Conservation (phyloP, 2,888 invertebrate genomes). For the Dromius quadrimaculatus region DNA sequence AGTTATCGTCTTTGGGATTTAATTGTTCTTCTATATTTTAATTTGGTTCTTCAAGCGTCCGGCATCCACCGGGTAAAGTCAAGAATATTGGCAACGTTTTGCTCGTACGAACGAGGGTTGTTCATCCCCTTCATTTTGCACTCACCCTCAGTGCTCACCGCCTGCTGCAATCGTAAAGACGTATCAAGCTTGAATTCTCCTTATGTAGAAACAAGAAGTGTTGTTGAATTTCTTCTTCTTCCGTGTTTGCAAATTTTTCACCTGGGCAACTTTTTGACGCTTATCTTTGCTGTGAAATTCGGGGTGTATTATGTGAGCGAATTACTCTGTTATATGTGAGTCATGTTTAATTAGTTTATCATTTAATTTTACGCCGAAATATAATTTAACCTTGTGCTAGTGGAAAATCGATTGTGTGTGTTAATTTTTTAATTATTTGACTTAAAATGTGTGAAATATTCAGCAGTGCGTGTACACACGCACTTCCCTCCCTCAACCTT, state of each 20-base stretch:
- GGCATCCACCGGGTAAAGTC: not conserved
- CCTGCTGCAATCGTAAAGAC: slow-evolving; percentile 29
- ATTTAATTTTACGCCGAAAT: slow-evolving; percentile 45
- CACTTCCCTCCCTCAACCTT: not conserved
- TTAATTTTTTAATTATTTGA: slow-evolving; percentile 43
- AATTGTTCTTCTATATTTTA: slow-evolving; percentile 26
- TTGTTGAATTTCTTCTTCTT: not conserved
- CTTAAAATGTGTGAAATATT: slow-evolving; percentile 25
- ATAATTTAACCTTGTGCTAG: slow-evolving; percentile 38
- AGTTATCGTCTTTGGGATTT: too few relatives aligned
- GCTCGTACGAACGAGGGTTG: slow-evolving; percentile 43
- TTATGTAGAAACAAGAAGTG: too few relatives aligned
- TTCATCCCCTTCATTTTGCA: slow-evolving; percentile 27
- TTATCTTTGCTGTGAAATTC: slow-evolving; percentile 23
- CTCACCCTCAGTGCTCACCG: slow-evolving; percentile 31
- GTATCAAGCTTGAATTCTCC: too few relatives aligned
- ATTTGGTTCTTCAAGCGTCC: slow-evolving; percentile 11
- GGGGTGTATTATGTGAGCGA: slow-evolving; percentile 37
- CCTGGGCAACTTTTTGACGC: slow-evolving; percentile 16
- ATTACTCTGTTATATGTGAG: slow-evolving; percentile 29
- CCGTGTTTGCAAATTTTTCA: slow-evolving; percentile 3
- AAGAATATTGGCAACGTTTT: slow-evolving; percentile 49
- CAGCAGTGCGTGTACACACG: slow-evolving; percentile 15
- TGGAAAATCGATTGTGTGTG: slow-evolving; percentile 47
- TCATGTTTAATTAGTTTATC: slow-evolving; percentile 41